These are phyloP conservation scores for Macrotrachela quadricornifera DNA, from an alignment of 1,140 invertebrate genomes.

Conservation along the genomic window DNA sequence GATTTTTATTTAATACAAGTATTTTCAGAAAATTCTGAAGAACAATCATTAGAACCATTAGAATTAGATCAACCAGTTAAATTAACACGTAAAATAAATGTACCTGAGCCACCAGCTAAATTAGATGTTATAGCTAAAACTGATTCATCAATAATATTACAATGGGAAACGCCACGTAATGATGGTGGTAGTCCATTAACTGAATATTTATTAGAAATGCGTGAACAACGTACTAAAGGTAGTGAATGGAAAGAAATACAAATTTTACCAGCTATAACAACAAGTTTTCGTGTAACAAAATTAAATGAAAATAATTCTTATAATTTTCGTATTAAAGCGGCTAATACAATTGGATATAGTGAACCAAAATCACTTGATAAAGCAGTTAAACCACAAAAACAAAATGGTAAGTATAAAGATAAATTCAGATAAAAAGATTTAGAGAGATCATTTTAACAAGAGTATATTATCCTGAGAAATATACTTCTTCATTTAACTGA, in stretches of 20 bases:
- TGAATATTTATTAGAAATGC: slow-evolving; percentile 74
- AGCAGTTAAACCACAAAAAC: slow-evolving; percentile 73
- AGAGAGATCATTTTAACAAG: too few relatives aligned
- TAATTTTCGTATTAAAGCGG: slow-evolving; percentile 69
- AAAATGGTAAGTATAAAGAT: too few relatives aligned
- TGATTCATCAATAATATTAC: slow-evolving; percentile 45
- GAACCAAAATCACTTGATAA: slow-evolving; percentile 60
- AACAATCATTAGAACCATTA: slow-evolving; percentile 41
- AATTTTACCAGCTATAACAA: slow-evolving; percentile 42
- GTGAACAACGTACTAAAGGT: slow-evolving; percentile 67
- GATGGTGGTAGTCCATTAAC: slow-evolving; percentile 37
- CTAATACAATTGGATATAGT: slow-evolving; percentile 87
- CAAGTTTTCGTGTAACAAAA: slow-evolving; percentile 65
- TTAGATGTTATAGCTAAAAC: slow-evolving; percentile 70
- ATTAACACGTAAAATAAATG: slow-evolving; percentile 9
- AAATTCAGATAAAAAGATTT: too few relatives aligned
- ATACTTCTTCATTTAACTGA: too few relatives aligned
- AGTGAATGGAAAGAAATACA: neutral
- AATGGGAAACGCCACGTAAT: slow-evolving; percentile 30
- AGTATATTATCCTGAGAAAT: too few relatives aligned
- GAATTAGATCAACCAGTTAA: slow-evolving; percentile 1
- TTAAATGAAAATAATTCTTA: slow-evolving; percentile 68
- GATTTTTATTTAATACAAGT: slow-evolving; percentile 71
- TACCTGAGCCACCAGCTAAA: slow-evolving; percentile 66
- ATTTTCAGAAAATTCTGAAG: slow-evolving; percentile 68